Percentiles rank a stretch among this genome's conserved stretches.
These are phyloP conservation scores for Drosophila atroscutellata DNA, from an alignment of 2,888 invertebrate genomes.

Conservation along the genomic window DNA sequence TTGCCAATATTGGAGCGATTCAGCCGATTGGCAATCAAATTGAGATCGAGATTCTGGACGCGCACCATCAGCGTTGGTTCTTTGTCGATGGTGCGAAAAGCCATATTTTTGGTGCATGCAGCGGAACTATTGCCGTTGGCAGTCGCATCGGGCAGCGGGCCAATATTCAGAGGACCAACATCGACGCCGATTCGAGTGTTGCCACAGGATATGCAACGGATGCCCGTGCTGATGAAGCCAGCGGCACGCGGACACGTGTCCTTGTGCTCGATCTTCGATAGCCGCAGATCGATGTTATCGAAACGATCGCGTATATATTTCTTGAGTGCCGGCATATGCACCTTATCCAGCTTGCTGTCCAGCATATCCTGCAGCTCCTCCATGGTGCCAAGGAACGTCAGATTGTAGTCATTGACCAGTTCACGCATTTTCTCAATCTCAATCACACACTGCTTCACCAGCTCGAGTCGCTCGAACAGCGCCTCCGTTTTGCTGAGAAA, in stretches of 20 bases:
- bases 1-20: conserved; percentile 52
- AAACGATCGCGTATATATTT: conserved; percentile 76
- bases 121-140: background rate
- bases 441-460: conserved; percentile 76
- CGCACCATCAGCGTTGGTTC: conserved; percentile 68
- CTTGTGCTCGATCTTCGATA: conserved; percentile 59
- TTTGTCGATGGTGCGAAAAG: conserved; percentile 63
- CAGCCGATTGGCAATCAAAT: conserved; percentile 52
- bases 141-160: conserved; percentile 50
- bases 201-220: conserved; percentile 81
- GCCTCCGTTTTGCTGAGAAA: conserved; percentile 69
- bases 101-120: conserved; percentile 53
- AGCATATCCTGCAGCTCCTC: conserved; percentile 84
- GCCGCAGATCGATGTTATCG: conserved; percentile 57
- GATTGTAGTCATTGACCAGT: conserved; percentile 59
- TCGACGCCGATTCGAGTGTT: conserved; percentile 71
- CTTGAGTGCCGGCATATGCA: conserved; percentile 82
- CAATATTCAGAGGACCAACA: conserved; percentile 50
- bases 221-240: conserved; percentile 71
- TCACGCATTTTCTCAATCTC: conserved; percentile 71
- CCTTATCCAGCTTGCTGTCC: conserved; percentile 83
- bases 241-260: conserved; percentile 78
- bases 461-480: conserved; percentile 73
- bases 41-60: conserved; percentile 67
- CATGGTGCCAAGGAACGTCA: conserved; percentile 78